Evolutionary conservation across 2,797 vertebrate genomes (phyloP).

Genomic region (Sebastes trivittatus): DNA sequence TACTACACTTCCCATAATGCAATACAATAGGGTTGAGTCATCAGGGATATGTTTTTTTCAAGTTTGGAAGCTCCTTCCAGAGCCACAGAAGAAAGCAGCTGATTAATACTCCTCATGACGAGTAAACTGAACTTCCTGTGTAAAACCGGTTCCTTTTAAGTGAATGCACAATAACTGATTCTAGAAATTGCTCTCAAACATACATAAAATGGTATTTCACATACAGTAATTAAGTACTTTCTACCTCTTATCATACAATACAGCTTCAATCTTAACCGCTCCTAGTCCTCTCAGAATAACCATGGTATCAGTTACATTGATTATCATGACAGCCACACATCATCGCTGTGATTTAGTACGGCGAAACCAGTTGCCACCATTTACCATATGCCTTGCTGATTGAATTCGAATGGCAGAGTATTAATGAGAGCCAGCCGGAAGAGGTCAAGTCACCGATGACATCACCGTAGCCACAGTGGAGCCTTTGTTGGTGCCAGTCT

Average conservation of each 20-base stretch:
- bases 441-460: conserved; percentile 57
- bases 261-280: background rate
- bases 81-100: background rate
- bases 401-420: conserved; percentile 34
- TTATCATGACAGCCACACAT: background rate
- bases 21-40: background rate
- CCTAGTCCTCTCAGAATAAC: background rate
- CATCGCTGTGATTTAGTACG: background rate
- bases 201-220: background rate
- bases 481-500: conserved; percentile 56
- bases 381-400: conserved; percentile 23
- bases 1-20: background rate
- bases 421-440: conserved; percentile 35
- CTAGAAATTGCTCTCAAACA: background rate
- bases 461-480: conserved; percentile 54
- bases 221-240: background rate
- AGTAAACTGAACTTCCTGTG: no score
- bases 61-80: background rate
- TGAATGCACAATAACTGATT: background rate
- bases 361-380: conserved; percentile 6
- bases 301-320: no score
- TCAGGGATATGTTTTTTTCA: background rate
- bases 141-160: background rate
- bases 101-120: no score
- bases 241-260: background rate